Conservation (phyloP, 2,888 invertebrate genomes). For the Netelia inedita region DNA sequence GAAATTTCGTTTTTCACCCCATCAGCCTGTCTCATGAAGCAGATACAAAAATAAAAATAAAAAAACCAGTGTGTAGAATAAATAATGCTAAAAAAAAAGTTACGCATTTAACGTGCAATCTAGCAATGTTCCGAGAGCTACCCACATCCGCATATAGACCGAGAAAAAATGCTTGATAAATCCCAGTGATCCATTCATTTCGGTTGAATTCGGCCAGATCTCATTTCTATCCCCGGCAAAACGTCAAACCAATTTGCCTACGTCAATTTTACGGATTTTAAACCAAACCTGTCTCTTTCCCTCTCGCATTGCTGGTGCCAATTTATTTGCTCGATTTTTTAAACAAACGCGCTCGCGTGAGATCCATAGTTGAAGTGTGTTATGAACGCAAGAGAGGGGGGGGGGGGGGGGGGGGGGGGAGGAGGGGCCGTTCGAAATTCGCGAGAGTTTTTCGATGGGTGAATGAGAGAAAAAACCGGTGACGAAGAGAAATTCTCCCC, state of each 20-base stretch:
- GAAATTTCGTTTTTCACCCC: too few species aligned
- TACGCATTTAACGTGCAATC: neutral
- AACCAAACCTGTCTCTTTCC: constrained; percentile 29
- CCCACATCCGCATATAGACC: neutral
- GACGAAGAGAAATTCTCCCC: constrained; percentile 63
- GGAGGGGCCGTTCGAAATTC: constrained; percentile 37
- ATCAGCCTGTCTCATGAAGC: too few species aligned
- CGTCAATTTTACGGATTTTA: constrained; percentile 69
- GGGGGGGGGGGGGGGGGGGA: constrained; percentile 45
- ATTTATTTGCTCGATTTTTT: constrained; percentile 79
- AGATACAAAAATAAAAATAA: neutral
- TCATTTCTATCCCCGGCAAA: constrained; percentile 43
- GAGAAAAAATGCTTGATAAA: constrained; percentile 9
- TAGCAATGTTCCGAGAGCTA: constrained; percentile 6
- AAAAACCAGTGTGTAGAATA: neutral
- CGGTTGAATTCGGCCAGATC: constrained; percentile 33
- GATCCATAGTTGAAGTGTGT: constrained; percentile 28
- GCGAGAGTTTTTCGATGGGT: constrained; percentile 30
- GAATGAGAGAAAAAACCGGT: constrained; percentile 43
- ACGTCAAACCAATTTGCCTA: constrained; percentile 64
- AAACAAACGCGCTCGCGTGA: constrained; percentile 71
- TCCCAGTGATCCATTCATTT: constrained; percentile 41
- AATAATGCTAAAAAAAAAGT: constrained; percentile 17
- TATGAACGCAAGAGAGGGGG: constrained; percentile 4
- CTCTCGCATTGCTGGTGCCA: constrained; percentile 69